Conservation (phyloP, 2,797 vertebrate species). For the Simalia tracyae region DNA sequence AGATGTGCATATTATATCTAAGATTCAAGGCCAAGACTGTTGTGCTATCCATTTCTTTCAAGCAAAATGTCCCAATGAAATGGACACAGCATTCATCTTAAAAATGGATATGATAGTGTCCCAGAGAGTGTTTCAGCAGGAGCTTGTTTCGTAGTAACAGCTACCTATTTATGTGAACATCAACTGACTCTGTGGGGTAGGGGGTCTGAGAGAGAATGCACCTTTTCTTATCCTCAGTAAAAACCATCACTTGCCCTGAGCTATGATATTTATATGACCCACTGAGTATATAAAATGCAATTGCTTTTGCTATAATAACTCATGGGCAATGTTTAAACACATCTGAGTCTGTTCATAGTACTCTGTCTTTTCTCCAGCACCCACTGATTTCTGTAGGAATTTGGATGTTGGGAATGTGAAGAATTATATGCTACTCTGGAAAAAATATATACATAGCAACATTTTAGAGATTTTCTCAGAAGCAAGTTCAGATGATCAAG, state of each 20-base stretch:
- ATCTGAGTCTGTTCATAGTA: not conserved
- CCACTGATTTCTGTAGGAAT: not conserved
- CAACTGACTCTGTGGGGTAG: not conserved
- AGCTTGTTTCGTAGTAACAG: not conserved
- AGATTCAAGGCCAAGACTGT: not conserved
- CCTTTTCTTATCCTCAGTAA: slow-evolving; percentile 7
- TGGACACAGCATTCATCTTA: not conserved
- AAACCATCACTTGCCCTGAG: slow-evolving; percentile 4
- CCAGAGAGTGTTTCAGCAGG: not conserved
- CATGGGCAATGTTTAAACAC: not conserved
- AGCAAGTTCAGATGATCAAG: not conserved
- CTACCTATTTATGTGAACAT: not conserved
- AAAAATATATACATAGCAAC: not conserved
- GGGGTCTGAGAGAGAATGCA: not conserved
- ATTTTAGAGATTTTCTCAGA: not conserved
- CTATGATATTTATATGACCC: not conserved
- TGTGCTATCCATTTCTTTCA: slow-evolving; percentile 2
- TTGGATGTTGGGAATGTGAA: not conserved
- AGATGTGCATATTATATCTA: not conserved
- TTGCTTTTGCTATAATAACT: not conserved
- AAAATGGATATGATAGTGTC: not conserved
- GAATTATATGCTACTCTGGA: not conserved
- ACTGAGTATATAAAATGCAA: slow-evolving; percentile 1
- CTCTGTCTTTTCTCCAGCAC: not conserved
- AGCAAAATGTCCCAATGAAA: slow-evolving; percentile 10